Conservation (phyloP, 2,888 invertebrate species). For the Dendrolimus houi region DNA sequence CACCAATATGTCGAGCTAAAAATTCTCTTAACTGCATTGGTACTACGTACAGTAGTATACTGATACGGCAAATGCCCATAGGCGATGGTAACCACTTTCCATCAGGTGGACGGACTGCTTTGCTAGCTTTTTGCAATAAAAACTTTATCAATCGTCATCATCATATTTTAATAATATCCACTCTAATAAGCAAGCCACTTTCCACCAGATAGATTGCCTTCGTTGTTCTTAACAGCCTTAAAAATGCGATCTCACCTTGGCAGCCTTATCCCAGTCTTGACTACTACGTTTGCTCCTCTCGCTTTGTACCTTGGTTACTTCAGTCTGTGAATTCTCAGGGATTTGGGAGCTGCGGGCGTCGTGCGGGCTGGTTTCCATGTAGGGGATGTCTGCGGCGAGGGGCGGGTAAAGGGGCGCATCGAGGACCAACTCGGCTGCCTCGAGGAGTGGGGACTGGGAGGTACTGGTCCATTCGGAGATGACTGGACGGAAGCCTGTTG, state of each 20-base stretch:
- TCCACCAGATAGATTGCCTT: no score
- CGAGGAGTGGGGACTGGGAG: slow-evolving; percentile 22
- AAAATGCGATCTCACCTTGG: slow-evolving; percentile 33
- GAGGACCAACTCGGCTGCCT: slow-evolving; percentile 47
- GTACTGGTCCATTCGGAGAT: slow-evolving; percentile 37
- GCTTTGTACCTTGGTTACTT: slow-evolving; percentile 35
- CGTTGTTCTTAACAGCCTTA: no score
- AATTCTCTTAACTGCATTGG: no score
- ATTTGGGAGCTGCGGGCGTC: slow-evolving; percentile 35
- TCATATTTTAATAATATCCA: no score
- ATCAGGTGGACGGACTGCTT: not conserved
- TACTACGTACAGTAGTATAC: no score
- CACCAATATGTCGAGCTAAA: no score
- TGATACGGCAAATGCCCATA: no score
- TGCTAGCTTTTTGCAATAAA: not conserved
- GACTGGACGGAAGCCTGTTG: slow-evolving; percentile 36
- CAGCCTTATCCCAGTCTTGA: slow-evolving; percentile 41
- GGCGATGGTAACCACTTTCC: no score
- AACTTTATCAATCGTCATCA: not conserved
- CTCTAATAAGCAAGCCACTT: not conserved
- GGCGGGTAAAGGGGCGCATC: slow-evolving; percentile 51
- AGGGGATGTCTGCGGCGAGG: slow-evolving; percentile 24
- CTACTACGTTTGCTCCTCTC: slow-evolving; percentile 43
- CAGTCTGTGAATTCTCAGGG: slow-evolving; percentile 28
- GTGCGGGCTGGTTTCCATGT: slow-evolving; percentile 35